Evolutionary conservation across 1,140 invertebrate species (phyloP).

Genomic region (Anoplophora glabripennis): DNA sequence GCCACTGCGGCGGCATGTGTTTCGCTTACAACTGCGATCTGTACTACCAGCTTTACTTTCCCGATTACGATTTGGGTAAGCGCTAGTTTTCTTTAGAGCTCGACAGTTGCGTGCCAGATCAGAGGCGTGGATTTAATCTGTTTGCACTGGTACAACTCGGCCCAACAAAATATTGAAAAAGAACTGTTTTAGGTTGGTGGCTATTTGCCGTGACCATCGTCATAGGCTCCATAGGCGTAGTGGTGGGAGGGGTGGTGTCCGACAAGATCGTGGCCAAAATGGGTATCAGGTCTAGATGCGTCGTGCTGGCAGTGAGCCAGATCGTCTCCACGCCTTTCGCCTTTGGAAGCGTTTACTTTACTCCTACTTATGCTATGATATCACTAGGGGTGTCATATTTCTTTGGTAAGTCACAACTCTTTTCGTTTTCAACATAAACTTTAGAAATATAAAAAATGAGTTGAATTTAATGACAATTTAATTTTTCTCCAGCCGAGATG

Average conservation of each 20-base stretch:
- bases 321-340: slow-evolving; percentile 83
- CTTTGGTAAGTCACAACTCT: slow-evolving; percentile 62
- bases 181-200: slow-evolving; percentile 60
- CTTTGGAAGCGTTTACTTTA: slow-evolving; percentile 82
- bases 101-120: too few species aligned
- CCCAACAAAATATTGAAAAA: too few species aligned
- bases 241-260: slow-evolving; percentile 82
- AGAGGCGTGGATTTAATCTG: too few species aligned
- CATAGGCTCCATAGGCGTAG: slow-evolving; percentile 83
- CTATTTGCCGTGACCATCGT: slow-evolving; percentile 82
- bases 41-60: slow-evolving; percentile 84
- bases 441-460: slow-evolving; percentile 8
- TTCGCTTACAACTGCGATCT: slow-evolving; percentile 88
- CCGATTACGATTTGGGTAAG: slow-evolving; percentile 81
- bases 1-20: slow-evolving; percentile 86
- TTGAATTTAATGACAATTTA: slow-evolving; percentile 19
- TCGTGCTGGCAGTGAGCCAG: slow-evolving; percentile 80
- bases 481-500: slow-evolving; percentile 75
- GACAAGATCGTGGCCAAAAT: slow-evolving; percentile 86
- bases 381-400: slow-evolving; percentile 81
- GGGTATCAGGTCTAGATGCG: slow-evolving; percentile 80
- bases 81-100: too few species aligned
- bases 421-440: too few species aligned
- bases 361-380: slow-evolving; percentile 80
- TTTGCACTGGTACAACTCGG: too few species aligned